Base-by-base conservation (phyloP, 1,140 invertebrate genomes). In the Acromyrmex heyeri region DNA sequence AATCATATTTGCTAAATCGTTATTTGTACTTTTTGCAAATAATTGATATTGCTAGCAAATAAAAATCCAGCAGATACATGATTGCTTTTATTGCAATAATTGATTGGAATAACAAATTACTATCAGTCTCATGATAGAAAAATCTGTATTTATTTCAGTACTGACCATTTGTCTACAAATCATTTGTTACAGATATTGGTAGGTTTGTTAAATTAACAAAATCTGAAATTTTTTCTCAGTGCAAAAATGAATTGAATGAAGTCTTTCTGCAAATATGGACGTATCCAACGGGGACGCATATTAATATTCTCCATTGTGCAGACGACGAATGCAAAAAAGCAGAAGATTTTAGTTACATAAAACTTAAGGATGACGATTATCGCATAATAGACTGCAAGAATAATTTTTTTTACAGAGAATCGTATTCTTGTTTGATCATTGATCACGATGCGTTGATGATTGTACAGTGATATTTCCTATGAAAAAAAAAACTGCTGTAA, bases 401-500 rank as follows among this genome's bases (percentile, higher is more conserved):
- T 77, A 24, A n/a, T 18, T 48, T 64, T 48, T 30, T 64, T 48
- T 73, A 12, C 30, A 61, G 34, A 59, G 18, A 1, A 24, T 16
- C 2, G 24, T 72, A 18, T 83, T 30, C 18, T 30, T 50, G 61
- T 79, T 78, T 50, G 38, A 8, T 50, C 27, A 79, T 34, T 75
- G 53, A 44, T 70, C 14, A 18, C 8, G 38, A 67, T 14, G 18
- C 44, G 44, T 5, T 27, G 77, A 62, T 64, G 16, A 72, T 44
- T 14, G 48, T 55, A 44, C 38, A 7, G 30, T 48, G 34, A 18
- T 64, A 21, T 70, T 70, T 65, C 53, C 48, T 30, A 69, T 87
- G 86, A 89, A 87, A 92, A 50, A 50, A 72, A 53, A 72, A 48
- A 72, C 50, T 61, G 18, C 27, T 72, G 65, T 86, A 85, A 90